Evolutionary conservation across 2,888 invertebrate genomes (phyloP), one percentile per base, ranked within the genome.

Genomic region (Ormyrus rosae): DNA sequence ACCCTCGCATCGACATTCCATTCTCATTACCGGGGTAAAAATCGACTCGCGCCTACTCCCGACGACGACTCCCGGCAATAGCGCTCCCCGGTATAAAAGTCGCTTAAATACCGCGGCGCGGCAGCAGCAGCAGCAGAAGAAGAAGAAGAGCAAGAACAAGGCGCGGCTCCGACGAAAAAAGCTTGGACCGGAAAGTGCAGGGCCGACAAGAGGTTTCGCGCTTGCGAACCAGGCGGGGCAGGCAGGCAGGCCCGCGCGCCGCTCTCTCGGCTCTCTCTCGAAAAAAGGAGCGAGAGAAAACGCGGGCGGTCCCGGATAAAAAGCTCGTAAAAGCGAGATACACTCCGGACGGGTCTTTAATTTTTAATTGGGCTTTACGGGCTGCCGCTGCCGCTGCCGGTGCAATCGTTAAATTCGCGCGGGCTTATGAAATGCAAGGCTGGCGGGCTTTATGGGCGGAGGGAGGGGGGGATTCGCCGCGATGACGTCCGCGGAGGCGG

Each of bases 361-460:
- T 74, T 74, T 74, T 74, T 74, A 67, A 74, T 67, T 74, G 74
- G 67, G 45, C 74, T 73, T 56, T 65, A 67, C 46, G 10, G 34
- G 68, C 68, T 1, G 34, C 58, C 13, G 34, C 58, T 13, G 45
- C 2, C 11, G 60, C 19, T 7, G 6, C 50, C 5, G 46, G 48
- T 9, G 55, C n/a, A 11, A 46, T 55, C 64, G 73, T 73, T 73
- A 64, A 74, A 65, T 50, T 65, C 67, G 50, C 74, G 48, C 19
- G 3, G 3, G 19, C 34, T 19, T 51, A 50, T 13, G 63, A 46
- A 63, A 10, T 55, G 58, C 45, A 58, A 13, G 45, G 56, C 45
- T 13, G 45, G 13, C 13, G 13, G 13, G 19, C 19, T 19, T 19
- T 19, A 19, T 19, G 19, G 19, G 19, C 19, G 19, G 19, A 19